Conservation (phyloP, 2,797 vertebrate species). For the Scyliorhinus canicula region DNA sequence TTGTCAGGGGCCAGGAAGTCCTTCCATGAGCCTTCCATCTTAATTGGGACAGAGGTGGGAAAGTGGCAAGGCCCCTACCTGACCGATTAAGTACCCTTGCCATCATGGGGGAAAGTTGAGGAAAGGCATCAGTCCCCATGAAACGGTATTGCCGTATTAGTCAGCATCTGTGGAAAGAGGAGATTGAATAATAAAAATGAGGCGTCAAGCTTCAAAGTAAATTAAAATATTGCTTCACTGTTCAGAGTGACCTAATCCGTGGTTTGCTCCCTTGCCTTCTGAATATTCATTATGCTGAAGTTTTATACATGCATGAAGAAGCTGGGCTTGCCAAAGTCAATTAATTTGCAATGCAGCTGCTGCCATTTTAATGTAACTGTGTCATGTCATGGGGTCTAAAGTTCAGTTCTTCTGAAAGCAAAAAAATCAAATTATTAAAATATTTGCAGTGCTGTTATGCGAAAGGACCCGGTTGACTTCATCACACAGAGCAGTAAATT, state of each 20-base stretch:
- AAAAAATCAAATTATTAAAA: background rate
- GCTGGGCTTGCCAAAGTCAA: background rate
- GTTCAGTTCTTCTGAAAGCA: background rate
- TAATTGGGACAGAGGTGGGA: background rate
- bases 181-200: background rate
- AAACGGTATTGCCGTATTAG: background rate
- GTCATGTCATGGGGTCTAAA: background rate
- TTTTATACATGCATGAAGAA: background rate
- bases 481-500: background rate
- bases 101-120: background rate
- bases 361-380: background rate
- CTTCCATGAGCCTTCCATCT: background rate
- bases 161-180: background rate
- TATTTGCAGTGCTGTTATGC: background rate
- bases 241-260: too few species aligned
- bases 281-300: constrained; percentile 12
- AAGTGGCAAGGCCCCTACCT: background rate
- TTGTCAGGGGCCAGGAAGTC: background rate
- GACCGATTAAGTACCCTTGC: background rate
- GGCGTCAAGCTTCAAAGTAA: background rate
- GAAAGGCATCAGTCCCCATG: background rate
- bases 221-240: background rate
- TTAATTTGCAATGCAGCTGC: background rate
- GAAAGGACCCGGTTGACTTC: background rate
- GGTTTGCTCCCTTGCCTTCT: background rate